Evolutionary conservation across 2,888 invertebrate genomes (phyloP).

Genomic region (Oeneis ivallda): DNA sequence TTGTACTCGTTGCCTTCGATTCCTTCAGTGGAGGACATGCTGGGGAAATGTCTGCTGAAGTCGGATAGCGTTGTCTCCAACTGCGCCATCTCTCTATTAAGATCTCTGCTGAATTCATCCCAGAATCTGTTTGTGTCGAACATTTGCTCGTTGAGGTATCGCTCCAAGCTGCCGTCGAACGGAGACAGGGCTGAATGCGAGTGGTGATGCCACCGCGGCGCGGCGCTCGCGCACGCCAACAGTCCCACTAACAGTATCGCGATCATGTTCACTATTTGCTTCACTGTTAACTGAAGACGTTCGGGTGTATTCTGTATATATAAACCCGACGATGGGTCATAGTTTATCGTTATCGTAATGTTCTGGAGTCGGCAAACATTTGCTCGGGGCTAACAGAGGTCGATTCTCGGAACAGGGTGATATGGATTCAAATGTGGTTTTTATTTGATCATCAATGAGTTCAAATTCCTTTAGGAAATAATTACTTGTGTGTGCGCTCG

Average conservation of each 20-base stretch:
- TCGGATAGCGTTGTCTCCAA: conserved; percentile 55
- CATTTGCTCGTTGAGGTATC: conserved; percentile 47
- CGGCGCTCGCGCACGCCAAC: conserved; percentile 55
- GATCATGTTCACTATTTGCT: conserved; percentile 48
- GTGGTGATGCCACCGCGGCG: conserved; percentile 47
- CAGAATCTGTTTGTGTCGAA: conserved; percentile 65
- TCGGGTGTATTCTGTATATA: conserved; percentile 42
- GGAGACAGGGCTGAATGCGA: conserved; percentile 31
- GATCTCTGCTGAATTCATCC: conserved; percentile 41
- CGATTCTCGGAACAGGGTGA: conserved; percentile 16
- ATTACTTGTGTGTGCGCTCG: neutral
- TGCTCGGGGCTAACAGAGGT: conserved; percentile 15
- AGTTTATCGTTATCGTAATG: conserved; percentile 58
- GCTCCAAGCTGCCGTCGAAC: conserved; percentile 41
- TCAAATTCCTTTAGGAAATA: neutral
- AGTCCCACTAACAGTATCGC: conserved; percentile 49
- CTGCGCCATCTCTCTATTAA: conserved; percentile 53
- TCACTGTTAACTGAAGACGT: conserved; percentile 23
- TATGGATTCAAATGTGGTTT: neutral
- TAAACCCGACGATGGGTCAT: conserved; percentile 49
- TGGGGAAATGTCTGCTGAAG: conserved; percentile 55
- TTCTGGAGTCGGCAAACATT: conserved; percentile 50
- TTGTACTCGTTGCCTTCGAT: conserved; percentile 58
- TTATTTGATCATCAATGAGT: conserved; percentile 2
- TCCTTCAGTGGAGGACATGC: conserved; percentile 44